Evolutionary conservation across 2,888 invertebrate genomes (phyloP), one percentile per base, ranked within the genome.

Genomic region (Drosophila buzzatii): DNA sequence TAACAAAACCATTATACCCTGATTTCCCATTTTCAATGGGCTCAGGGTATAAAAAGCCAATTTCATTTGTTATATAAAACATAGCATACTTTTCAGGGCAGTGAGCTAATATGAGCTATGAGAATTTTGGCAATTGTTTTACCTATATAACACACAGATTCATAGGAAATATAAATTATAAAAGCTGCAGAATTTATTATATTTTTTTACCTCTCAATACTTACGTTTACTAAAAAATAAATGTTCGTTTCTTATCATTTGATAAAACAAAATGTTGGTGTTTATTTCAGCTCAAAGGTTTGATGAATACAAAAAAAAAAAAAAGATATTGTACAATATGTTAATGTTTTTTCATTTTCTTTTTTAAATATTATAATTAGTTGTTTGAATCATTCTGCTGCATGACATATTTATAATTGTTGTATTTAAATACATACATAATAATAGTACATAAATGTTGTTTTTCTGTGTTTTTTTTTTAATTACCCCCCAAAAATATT

Each of bases 221-320:
- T 44, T 12, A 23, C 44, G 6, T 20, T 12, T 23, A 4, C 5
- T 18, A n/a, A 3, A 10, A 42, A 20, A 4, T n/a, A n/a, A 31
- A 31, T 6, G 8, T 2, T 31, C 7, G 7, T 31, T 49, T n/a
- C 2, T 9, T 33, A 7, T 65, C 57, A 56, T 78, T 81, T 78
- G 79, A 81, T 76, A 70, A 82, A 83, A 83, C 83, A 81, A 83
- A 85, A 83, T 83, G 59, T 78, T 75, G 70, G 85, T 81, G 84
- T 83, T 83, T 83, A 83, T 83, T 85, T 83, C 84, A 81, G 81
- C 81, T 82, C 72, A 82, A 82, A 82, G 66, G 63, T 77, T 73
- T 70, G 82, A 74, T 75, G 75, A 75, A 79, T 77, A 77, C 75
- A 77, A 77, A 77, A 77, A 65, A 76, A 77, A 71, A 35, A 71